Conservation (phyloP, 1,140 invertebrate genomes). For the Calliopsis andreniformis region DNA sequence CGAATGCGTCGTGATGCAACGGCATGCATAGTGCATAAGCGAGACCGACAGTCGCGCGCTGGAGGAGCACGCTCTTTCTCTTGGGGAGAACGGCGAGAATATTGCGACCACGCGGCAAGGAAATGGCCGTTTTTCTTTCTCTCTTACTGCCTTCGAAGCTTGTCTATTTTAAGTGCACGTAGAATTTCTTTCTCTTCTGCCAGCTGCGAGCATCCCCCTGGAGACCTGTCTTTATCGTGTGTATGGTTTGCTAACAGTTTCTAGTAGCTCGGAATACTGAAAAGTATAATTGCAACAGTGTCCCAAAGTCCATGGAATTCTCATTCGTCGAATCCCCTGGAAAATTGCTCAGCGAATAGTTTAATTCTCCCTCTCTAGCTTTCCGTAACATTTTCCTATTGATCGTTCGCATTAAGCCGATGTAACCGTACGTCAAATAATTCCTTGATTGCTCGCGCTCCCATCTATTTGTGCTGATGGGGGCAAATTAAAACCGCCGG, state of each 20-base stretch:
- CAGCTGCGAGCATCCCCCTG: too few species aligned
- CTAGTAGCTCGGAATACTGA: too few species aligned
- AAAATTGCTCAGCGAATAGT: not conserved
- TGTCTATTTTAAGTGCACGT: not conserved
- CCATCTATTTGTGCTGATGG: not conserved
- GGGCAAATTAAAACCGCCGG: not conserved
- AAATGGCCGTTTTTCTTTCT: constrained; percentile 28
- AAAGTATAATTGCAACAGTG: not conserved
- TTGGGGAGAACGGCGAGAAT: constrained; percentile 28
- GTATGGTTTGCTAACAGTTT: too few species aligned
- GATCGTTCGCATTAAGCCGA: not conserved
- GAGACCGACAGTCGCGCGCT: constrained; percentile 1
- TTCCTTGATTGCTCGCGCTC: not conserved
- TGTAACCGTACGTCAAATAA: not conserved
- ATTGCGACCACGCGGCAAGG: constrained; percentile 15
- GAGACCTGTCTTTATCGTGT: too few species aligned
- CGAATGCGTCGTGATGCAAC: constrained; percentile 38
- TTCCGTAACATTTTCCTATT: not conserved
- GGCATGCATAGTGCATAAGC: constrained; percentile 44
- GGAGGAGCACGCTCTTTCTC: constrained; percentile 28
- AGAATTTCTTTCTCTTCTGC: not conserved
- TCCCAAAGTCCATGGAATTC: not conserved
- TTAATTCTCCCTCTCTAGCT: not conserved
- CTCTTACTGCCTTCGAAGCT: not conserved
- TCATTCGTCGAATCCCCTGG: not conserved